Evolutionary conservation across 2,797 vertebrate species (phyloP), one percentile per base, ranked within the genome.

Genomic region (Philypnodon macrostomus): DNA sequence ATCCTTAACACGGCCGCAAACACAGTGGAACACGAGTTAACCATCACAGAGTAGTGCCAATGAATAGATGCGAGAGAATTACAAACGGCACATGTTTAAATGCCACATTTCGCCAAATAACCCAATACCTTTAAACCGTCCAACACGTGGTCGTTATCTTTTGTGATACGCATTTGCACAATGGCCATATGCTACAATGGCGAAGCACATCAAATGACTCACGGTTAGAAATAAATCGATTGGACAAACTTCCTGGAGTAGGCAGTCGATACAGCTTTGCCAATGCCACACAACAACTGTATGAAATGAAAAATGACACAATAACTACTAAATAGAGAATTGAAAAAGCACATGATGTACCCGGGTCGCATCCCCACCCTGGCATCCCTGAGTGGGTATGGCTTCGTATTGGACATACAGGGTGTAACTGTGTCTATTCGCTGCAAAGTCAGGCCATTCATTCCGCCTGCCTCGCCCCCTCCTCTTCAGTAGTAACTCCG

Each of bases 341-440:
- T 19, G 30, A n/a, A 3, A 46, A 19, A 61, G 56, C 47, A 77
- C 71, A 58, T 21, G 35, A 12, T 72, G 67, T 77, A 52, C 64
- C 37, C 59, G 47, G 12, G 29, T 10, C 45, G 15, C 10, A 7
- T 11, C 45, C 15, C 15, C 4, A 44, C 26, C 47, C 12, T 40
- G 32, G 17, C 55, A 35, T 1, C 34, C 26, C 44, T 21, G 39
- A n/a, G 3, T 26, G 38, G 45, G 8, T 7, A 32, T 31, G 44
- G 2, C 41, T 38, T 38, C 31, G 21, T 42, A 24, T 10, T 39
- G 35, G 6, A 15, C 38, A 14, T 21, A 12, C n/a, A 16, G 27
- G 27, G 19, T 21, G 2, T 37, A 11, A 2, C 32, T 36, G 31
- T 37, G 35, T 17, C 53, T 41, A 45, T 57, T 70, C 30, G 32